A percentile compares a stretch with the other conserved stretches of the same genome.
These are phyloP conservation scores for Cerastis rubricosa DNA, from an alignment of 2,888 invertebrate species.

Conservation along the genomic window DNA sequence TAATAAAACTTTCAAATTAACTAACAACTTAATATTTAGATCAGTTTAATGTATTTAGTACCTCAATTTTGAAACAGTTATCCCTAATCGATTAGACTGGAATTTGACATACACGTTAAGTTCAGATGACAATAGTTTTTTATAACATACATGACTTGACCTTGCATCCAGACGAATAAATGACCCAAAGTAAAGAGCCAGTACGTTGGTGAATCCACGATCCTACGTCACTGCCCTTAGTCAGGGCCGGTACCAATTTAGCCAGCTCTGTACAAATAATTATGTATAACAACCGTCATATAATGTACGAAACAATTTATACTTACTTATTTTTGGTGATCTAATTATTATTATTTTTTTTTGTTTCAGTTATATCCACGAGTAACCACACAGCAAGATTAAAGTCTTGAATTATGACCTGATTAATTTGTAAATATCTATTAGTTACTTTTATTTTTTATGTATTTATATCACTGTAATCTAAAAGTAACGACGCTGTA, in stretches of 20 bases:
- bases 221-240: background rate
- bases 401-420: conserved; percentile 80
- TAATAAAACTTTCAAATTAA: too few relatives aligned
- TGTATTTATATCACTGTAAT: conserved; percentile 90
- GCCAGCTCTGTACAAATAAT: background rate
- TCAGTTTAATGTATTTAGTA: too few relatives aligned
- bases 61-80: too few relatives aligned
- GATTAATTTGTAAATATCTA: conserved; percentile 87
- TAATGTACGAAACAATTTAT: too few relatives aligned
- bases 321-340: background rate
- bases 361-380: conserved; percentile 92
- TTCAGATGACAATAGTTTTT: too few relatives aligned
- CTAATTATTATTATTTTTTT: conserved; percentile 29
- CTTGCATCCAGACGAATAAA: too few relatives aligned
- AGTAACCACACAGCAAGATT: conserved; percentile 91
- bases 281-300: background rate
- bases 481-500: conserved; percentile 87
- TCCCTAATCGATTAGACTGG: too few relatives aligned
- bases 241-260: background rate
- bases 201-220: background rate
- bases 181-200: background rate
- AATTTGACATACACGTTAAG: too few relatives aligned
- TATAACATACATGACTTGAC: too few relatives aligned
- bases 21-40: too few relatives aligned
- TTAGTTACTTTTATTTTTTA: conserved; percentile 88